Evolutionary conservation across 1,140 invertebrate genomes (phyloP).

Genomic region (Sarcophaga peregrina): DNA sequence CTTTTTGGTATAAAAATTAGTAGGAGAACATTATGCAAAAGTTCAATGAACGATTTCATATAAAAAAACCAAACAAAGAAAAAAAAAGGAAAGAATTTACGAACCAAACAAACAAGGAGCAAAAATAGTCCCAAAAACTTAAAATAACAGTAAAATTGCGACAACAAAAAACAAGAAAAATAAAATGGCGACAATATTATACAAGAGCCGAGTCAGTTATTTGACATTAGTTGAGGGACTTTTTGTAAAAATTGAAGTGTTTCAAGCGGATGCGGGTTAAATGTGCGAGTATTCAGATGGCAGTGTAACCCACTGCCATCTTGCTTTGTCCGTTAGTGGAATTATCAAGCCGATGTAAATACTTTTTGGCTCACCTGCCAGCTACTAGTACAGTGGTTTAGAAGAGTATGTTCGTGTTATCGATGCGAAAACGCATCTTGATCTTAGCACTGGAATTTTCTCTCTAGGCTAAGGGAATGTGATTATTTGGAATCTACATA

Average conservation of each 20-base stretch:
- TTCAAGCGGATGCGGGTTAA: background rate
- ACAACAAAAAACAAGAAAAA: background rate
- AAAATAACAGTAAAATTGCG: background rate
- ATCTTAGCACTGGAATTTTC: too few species aligned
- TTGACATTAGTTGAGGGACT: background rate
- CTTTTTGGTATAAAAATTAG: background rate
- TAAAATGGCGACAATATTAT: background rate
- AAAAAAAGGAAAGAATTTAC: background rate
- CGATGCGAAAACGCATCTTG: too few species aligned
- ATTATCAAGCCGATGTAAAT: background rate
- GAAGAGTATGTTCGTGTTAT: too few species aligned
- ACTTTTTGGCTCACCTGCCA: too few species aligned
- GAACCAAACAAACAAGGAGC: background rate
- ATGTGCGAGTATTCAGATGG: background rate
- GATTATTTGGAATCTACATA: too few species aligned
- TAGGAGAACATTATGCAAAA: background rate
- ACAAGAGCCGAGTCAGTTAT: constrained; percentile 12
- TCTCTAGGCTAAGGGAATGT: too few species aligned
- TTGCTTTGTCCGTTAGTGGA: background rate
- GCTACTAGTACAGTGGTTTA: too few species aligned
- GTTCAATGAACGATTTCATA: constrained; percentile 22
- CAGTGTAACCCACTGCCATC: background rate
- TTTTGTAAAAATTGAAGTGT: constrained; percentile 7
- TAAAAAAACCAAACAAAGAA: background rate
- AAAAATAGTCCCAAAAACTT: background rate